Percentiles rank a stretch among this genome's conserved stretches.
phyloP scores from a whole-genome alignment of 2,797 vertebrate genomes.

The Hydrophis major region DNA sequence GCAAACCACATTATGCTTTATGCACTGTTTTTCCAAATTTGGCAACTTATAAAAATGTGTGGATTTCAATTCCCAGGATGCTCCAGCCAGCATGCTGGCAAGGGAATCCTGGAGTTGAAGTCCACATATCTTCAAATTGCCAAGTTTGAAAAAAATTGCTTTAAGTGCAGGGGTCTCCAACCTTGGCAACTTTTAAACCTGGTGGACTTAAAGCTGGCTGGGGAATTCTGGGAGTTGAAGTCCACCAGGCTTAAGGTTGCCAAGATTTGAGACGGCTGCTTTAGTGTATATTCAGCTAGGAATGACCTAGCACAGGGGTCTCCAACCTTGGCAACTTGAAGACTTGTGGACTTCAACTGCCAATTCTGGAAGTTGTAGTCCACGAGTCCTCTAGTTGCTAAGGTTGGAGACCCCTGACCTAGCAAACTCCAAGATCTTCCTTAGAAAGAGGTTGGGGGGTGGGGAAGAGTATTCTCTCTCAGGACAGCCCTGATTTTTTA shows the following conservation, averaged over 20 bases:
- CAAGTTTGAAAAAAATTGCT: neutral
- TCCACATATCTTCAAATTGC: neutral
- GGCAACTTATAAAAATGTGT: neutral
- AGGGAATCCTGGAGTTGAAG: neutral
- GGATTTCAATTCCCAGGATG: neutral
- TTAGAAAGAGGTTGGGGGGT: neutral
- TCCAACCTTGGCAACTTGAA: too few species aligned
- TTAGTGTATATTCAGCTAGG: neutral
- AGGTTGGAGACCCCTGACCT: neutral
- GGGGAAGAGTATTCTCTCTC: neutral
- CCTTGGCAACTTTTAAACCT: too few species aligned
- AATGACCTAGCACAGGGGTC: too few species aligned
- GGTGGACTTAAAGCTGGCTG: too few species aligned
- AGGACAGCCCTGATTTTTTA: neutral
- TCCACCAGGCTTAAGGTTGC: too few species aligned
- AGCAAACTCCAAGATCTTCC: neutral
- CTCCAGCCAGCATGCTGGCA: too few species aligned
- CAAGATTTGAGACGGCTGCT: neutral
- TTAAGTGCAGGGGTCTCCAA: neutral
- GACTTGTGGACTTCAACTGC: too few species aligned
- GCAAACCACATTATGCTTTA: neutral
- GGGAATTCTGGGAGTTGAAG: too few species aligned
- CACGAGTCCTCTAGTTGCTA: too few species aligned
- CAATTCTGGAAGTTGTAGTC: too few species aligned
- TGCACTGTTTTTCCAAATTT: neutral